Conservation (phyloP, 2,888 invertebrate species). For the Nineta flava region DNA sequence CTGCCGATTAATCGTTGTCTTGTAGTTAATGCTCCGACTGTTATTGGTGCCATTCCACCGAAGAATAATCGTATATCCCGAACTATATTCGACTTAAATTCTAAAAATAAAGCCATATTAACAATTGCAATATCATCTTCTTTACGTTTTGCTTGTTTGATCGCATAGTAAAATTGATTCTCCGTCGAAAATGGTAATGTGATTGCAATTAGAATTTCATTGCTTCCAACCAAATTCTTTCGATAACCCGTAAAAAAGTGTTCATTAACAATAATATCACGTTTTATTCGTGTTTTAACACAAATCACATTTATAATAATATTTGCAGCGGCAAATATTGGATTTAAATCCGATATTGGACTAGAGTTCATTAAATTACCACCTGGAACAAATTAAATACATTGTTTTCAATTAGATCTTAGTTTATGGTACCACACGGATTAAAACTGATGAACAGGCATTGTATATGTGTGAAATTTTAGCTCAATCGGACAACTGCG, state of each 20-base stretch:
- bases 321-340: conserved; percentile 69
- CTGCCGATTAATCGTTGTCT: conserved; percentile 37
- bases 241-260: conserved; percentile 80
- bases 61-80: conserved; percentile 55
- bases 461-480: too few species aligned
- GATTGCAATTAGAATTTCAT: conserved; percentile 70
- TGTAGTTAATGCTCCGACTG: conserved; percentile 54
- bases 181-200: conserved; percentile 55
- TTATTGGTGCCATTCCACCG: conserved; percentile 87
- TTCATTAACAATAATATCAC: conserved; percentile 52
- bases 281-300: conserved; percentile 23
- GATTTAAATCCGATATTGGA: conserved; percentile 92
- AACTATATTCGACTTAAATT: conserved; percentile 40
- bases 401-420: too few species aligned
- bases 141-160: conserved; percentile 79
- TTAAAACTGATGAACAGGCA: too few species aligned
- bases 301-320: conserved; percentile 47
- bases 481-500: too few species aligned
- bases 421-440: too few species aligned
- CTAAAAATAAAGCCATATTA: conserved; percentile 65
- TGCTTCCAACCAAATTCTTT: conserved; percentile 48
- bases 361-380: conserved; percentile 93
- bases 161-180: conserved; percentile 63
- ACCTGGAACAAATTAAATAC: background rate
- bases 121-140: conserved; percentile 96